Percentiles rank a stretch among this genome's conserved stretches.
Conservation (phyloP, 2,797 vertebrate genomes). For the Sebastes steindachneri region DNA sequence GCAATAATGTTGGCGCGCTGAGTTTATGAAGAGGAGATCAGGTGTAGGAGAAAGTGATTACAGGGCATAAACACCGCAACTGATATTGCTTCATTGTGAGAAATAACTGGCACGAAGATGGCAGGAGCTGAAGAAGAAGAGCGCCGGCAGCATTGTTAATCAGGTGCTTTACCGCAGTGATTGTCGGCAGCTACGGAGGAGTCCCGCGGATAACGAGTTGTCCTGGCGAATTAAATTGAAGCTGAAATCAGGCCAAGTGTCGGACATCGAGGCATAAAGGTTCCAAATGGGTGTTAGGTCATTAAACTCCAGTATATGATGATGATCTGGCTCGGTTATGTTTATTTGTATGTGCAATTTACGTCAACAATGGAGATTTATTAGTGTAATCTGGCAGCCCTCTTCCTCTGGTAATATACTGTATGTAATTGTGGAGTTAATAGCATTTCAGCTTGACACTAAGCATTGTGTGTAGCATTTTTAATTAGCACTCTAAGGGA, state of each 20-base stretch:
- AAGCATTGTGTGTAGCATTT: conserved; percentile 49
- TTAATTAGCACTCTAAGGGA: conserved; percentile 64
- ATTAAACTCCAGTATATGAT: conserved; percentile 14
- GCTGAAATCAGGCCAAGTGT: conserved; percentile 29
- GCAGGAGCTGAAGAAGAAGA: conserved; percentile 35
- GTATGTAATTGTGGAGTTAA: conserved; percentile 54
- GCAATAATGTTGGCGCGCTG: conserved; percentile 70
- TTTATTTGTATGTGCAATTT: conserved; percentile 35
- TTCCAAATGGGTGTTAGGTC: conserved; percentile 21
- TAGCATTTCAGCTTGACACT: conserved; percentile 50
- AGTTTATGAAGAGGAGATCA: conserved; percentile 76
- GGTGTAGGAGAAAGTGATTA: conserved; percentile 79
- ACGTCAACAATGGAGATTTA: conserved; percentile 35
- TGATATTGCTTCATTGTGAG: conserved; percentile 64
- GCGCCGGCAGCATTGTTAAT: conserved; percentile 39
- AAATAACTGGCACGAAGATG: conserved; percentile 49
- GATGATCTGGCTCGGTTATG: conserved; percentile 17
- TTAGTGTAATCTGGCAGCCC: conserved; percentile 25
- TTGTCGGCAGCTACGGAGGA: conserved; percentile 6
- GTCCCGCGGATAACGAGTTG: conserved; percentile 23
- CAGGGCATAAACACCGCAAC: conserved; percentile 72
- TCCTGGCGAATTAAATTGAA: conserved; percentile 18
- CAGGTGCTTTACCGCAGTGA: conserved; percentile 18
- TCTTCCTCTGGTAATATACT: conserved; percentile 23
- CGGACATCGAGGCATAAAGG: conserved; percentile 12